Evolutionary conservation across 2,888 invertebrate genomes (phyloP).

Genomic region (Drosophila austrosaltans): DNA sequence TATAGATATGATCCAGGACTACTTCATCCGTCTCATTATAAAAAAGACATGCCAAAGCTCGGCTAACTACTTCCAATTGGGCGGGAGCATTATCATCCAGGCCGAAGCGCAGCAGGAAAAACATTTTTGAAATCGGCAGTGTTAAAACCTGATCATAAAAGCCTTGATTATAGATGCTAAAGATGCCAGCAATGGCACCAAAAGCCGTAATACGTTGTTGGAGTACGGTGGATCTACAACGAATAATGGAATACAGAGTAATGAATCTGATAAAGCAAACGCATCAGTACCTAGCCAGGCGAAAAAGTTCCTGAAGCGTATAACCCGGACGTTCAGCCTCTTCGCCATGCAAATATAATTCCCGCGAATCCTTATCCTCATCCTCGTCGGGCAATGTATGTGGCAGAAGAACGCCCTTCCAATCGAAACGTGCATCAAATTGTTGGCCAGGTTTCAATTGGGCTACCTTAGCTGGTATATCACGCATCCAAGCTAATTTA

Average conservation of each 20-base stretch:
- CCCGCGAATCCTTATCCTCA: conserved; percentile 83
- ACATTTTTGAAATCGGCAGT: conserved; percentile 89
- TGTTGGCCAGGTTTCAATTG: conserved; percentile 85
- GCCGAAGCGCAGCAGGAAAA: conserved; percentile 92
- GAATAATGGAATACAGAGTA: not conserved
- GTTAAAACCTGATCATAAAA: conserved; percentile 90
- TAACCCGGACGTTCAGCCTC: conserved; percentile 96
- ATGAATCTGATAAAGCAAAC: accelerated
- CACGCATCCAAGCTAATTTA: conserved; percentile 95
- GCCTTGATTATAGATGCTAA: conserved; percentile 89
- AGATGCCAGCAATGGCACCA: conserved; percentile 90
- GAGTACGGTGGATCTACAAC: conserved; percentile 87
- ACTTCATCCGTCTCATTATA: conserved; percentile 91
- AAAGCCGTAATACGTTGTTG: conserved; percentile 94
- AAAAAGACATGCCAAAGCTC: conserved; percentile 89
- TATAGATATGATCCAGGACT: conserved; percentile 87
- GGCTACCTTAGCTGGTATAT: conserved; percentile 86
- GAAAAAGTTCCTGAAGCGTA: conserved; percentile 93
- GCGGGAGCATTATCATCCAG: conserved; percentile 92
- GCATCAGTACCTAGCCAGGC: conserved; percentile 86
- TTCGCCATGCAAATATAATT: conserved; percentile 95
- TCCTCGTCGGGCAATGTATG: conserved; percentile 85
- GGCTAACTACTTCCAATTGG: conserved; percentile 90
- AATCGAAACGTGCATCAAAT: conserved; percentile 93
- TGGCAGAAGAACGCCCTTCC: conserved; percentile 90